These are phyloP conservation scores for Entosphenus tridentatus DNA, from an alignment of 2,113 vertebrate genomes.

Conservation along the genomic window DNA sequence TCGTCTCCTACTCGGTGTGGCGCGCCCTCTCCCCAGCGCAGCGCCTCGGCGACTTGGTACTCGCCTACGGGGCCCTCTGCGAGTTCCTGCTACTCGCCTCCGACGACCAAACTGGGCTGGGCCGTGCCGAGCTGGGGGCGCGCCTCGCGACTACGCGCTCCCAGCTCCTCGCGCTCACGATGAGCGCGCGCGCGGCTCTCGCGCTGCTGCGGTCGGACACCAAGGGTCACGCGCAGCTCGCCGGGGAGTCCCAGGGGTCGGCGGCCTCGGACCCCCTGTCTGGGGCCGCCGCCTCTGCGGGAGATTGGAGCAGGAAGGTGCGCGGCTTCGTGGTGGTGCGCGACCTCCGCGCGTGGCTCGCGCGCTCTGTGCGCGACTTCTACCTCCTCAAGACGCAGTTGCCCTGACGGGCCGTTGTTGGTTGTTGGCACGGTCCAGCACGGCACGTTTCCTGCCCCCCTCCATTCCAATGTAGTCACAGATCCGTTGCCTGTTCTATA, in stretches of 20 bases:
- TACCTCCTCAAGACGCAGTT: slow-evolving; percentile 16
- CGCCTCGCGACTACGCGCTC: slow-evolving; percentile 13
- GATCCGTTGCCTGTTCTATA: too few relatives aligned
- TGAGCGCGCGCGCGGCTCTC: too few relatives aligned
- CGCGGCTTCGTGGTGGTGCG: slow-evolving; percentile 20
- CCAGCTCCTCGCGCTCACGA: slow-evolving; percentile 15
- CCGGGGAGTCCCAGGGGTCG: slow-evolving; percentile 6
- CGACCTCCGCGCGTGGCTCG: slow-evolving; percentile 18
- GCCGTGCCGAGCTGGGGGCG: slow-evolving; percentile 13
- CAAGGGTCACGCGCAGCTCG: slow-evolving; percentile 15
- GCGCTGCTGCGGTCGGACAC: slow-evolving; percentile 14
- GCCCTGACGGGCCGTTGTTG: not conserved
- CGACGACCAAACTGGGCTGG: slow-evolving; percentile 17
- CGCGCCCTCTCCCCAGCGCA: slow-evolving; percentile 12
- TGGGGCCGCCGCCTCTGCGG: slow-evolving; percentile 10
- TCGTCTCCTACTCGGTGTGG: slow-evolving; percentile 16
- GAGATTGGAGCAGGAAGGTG: slow-evolving; percentile 18
- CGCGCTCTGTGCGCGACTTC: slow-evolving; percentile 17
- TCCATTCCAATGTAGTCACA: too few relatives aligned
- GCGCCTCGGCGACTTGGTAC: slow-evolving; percentile 12
- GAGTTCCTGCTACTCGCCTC: slow-evolving; percentile 19
- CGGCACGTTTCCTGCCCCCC: too few relatives aligned
- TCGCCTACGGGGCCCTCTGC: slow-evolving; percentile 15
- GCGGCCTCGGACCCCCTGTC: slow-evolving; percentile 10
- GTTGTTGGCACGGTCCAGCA: too few relatives aligned